Evolutionary conservation across 2,888 invertebrate species (phyloP).

Genomic region (Tenthredo distinguenda): DNA sequence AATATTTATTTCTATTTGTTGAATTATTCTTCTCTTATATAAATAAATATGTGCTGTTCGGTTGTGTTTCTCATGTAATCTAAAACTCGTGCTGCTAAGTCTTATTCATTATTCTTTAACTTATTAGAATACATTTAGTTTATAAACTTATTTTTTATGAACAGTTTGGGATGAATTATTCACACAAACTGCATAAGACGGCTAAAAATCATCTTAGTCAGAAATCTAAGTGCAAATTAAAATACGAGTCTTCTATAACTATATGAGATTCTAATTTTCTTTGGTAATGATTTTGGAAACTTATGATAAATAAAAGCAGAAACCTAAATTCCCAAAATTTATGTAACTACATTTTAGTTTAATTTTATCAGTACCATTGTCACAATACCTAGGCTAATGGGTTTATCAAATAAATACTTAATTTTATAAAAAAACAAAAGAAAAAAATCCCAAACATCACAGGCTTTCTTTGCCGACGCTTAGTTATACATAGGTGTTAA

Average conservation of each 20-base stretch:
- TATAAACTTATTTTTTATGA: neutral
- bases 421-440: constrained; percentile 23
- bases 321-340: constrained; percentile 19
- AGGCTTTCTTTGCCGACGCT: neutral
- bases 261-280: neutral
- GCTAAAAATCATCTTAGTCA: neutral
- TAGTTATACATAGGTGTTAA: neutral
- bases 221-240: neutral
- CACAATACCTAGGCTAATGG: constrained; percentile 24
- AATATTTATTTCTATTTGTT: neutral
- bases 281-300: neutral
- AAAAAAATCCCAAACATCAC: neutral
- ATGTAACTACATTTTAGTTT: constrained; percentile 33
- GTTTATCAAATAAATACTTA: constrained; percentile 35
- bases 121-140: neutral
- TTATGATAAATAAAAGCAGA: neutral
- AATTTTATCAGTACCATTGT: constrained; percentile 45
- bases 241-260: neutral
- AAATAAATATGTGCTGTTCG: constrained; percentile 34
- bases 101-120: constrained; percentile 3
- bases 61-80: constrained; percentile 16
- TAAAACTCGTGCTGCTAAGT: constrained; percentile 13
- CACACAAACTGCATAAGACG: neutral
- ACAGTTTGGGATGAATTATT: neutral
- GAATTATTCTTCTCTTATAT: neutral